Evolutionary conservation across 1,140 invertebrate genomes (phyloP).

Genomic region (Philaenus spumarius): DNA sequence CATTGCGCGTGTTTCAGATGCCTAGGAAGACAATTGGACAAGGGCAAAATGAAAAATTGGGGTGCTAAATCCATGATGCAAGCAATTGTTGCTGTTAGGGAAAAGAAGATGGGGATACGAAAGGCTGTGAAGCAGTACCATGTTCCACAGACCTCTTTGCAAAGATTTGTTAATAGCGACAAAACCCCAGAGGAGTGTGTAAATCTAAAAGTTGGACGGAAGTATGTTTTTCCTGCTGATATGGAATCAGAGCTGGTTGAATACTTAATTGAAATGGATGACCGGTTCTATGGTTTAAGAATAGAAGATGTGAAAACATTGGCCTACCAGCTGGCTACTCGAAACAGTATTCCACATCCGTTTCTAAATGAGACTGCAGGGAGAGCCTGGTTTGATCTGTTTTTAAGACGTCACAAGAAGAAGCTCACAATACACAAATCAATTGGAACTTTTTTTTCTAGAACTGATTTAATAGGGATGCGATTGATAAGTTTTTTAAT

Average conservation of each 20-base stretch:
- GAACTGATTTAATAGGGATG: constrained; percentile 33
- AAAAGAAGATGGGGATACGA: background rate
- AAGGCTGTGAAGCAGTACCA: background rate
- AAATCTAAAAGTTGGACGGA: background rate
- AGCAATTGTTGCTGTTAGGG: background rate
- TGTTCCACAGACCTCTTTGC: background rate
- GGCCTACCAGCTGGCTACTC: constrained; percentile 1
- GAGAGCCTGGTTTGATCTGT: constrained; percentile 27
- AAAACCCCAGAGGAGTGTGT: background rate
- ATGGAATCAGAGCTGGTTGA: constrained; percentile 25
- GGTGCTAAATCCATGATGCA: background rate
- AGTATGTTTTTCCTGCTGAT: constrained; percentile 25
- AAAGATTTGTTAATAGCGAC: background rate
- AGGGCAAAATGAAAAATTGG: background rate
- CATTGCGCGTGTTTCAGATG: no score
- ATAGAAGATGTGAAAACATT: constrained; percentile 8
- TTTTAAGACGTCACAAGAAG: constrained; percentile 23
- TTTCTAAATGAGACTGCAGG: constrained; percentile 29
- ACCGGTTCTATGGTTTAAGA: constrained; percentile 27
- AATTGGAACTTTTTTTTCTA: constrained; percentile 34
- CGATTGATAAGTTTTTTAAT: constrained; percentile 32
- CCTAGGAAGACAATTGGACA: no score
- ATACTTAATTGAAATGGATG: constrained; percentile 28
- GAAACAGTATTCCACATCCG: constrained; percentile 18
- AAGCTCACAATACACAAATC: constrained; percentile 32